phyloP scores from a whole-genome alignment of 2,888 invertebrate species.

The Parelbella ahira region DNA sequence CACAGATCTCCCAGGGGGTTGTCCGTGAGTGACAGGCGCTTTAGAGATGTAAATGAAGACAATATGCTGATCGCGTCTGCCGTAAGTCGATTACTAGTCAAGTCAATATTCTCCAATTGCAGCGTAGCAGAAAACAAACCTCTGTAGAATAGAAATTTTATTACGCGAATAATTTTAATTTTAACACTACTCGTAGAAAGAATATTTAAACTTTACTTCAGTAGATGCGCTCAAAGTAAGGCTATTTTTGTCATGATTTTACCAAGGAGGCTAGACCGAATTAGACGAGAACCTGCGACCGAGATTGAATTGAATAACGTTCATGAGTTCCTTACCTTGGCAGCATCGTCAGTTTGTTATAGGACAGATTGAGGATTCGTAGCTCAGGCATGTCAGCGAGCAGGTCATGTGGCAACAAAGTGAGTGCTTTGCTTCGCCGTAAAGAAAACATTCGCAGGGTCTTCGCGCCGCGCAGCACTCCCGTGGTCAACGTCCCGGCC shows the following conservation, averaged over 20 bases:
- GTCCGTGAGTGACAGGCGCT: conserved; percentile 27
- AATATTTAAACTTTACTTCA: no score
- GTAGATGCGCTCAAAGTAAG: no score
- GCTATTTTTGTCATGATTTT: no score
- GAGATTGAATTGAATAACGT: no score
- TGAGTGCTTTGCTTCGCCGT: neutral
- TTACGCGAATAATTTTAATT: no score
- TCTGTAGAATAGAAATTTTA: conserved; percentile 22
- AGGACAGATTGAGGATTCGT: conserved; percentile 26
- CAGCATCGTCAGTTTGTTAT: no score
- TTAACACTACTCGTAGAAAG: no score
- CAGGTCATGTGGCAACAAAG: conserved; percentile 14
- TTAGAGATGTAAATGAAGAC: conserved; percentile 27
- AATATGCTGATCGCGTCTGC: conserved; percentile 27
- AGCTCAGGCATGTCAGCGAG: conserved; percentile 26
- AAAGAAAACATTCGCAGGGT: conserved; percentile 23
- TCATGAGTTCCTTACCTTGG: no score
- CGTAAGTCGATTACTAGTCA: conserved; percentile 27
- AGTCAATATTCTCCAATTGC: conserved; percentile 27
- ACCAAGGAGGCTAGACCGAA: no score
- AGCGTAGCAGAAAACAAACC: conserved; percentile 23
- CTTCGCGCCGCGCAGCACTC: conserved; percentile 22
- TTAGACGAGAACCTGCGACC: no score
- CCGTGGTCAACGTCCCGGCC: conserved; percentile 20
- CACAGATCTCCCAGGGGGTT: conserved; percentile 39